A percentile compares a stretch with the other conserved stretches of the same genome.
These are phyloP conservation scores for Ecdyonurus torrentis DNA, from an alignment of 2,888 invertebrate species.

Conservation along the genomic window DNA sequence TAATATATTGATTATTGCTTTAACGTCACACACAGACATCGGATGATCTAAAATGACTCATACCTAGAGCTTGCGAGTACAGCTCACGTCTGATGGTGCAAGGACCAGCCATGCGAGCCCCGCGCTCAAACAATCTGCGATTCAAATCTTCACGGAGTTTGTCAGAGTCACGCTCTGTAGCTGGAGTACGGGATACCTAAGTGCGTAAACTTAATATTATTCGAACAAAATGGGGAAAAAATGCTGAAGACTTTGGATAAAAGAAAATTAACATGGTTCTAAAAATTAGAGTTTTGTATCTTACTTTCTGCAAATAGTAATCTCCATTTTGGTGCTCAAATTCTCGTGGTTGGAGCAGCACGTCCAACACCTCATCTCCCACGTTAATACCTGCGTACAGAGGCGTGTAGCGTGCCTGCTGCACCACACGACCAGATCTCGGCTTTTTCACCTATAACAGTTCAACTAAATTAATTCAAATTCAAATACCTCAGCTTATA, in stretches of 20 bases:
- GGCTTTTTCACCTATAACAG: not conserved
- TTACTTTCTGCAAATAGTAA: slow-evolving; percentile 1
- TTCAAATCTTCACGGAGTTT: not conserved
- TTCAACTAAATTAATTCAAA: not conserved
- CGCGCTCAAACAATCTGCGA: not conserved
- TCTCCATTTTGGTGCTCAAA: not conserved
- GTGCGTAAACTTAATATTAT: not conserved
- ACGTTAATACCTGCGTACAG: not conserved
- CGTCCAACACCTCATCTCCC: not conserved
- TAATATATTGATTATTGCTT: too few relatives aligned
- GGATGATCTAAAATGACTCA: too few relatives aligned
- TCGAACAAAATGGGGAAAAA: not conserved
- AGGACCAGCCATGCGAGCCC: not conserved
- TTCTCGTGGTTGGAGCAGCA: not conserved
- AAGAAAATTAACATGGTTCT: too few relatives aligned
- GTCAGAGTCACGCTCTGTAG: not conserved
- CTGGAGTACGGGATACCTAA: not conserved
- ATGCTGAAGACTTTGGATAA: too few relatives aligned
- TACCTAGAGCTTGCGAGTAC: not conserved
- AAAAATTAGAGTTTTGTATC: too few relatives aligned
- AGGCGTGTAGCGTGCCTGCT: not conserved
- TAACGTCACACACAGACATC: too few relatives aligned
- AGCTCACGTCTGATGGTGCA: not conserved
- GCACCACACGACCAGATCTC: not conserved
- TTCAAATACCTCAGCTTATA: not conserved